These are phyloP conservation scores for Alligator sinensis DNA, from an alignment of 2,113 vertebrate genomes.

Conservation along the genomic window DNA sequence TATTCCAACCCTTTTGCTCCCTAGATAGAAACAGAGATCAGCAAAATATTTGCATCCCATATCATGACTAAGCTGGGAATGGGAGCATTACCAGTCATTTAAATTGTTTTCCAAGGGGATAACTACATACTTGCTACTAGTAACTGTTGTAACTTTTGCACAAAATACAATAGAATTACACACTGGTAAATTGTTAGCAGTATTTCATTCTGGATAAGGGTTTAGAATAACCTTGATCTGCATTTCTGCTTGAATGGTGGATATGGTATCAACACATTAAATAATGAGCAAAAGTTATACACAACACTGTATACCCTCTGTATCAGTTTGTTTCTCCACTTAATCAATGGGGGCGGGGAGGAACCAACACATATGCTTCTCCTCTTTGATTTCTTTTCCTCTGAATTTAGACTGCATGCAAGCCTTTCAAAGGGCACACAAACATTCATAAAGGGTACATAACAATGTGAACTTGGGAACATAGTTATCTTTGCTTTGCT, in stretches of 20 bases:
- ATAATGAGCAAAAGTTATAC: neutral
- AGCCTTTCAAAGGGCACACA: neutral
- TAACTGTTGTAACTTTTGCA: neutral
- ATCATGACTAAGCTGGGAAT: neutral
- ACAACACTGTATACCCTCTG: neutral
- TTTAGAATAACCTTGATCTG: neutral
- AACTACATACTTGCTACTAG: neutral
- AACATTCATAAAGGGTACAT: accelerated
- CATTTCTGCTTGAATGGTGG: neutral
- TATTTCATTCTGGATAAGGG: neutral
- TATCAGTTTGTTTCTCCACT: neutral
- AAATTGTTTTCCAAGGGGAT: neutral
- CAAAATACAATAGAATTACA: neutral
- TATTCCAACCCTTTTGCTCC: neutral
- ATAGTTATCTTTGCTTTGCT: neutral
- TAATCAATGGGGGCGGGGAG: neutral
- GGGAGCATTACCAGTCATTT: neutral
- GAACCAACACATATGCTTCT: neutral
- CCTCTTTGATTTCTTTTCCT: neutral
- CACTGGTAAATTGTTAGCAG: neutral
- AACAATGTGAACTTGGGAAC: neutral
- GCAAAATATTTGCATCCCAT: neutral
- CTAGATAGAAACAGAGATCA: neutral
- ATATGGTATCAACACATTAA: neutral
- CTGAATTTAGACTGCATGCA: neutral